A percentile compares a stretch with the other conserved stretches of the same genome.
phyloP scores from a whole-genome alignment of 1,140 invertebrate genomes.

The Hylaeus volcanicus region DNA sequence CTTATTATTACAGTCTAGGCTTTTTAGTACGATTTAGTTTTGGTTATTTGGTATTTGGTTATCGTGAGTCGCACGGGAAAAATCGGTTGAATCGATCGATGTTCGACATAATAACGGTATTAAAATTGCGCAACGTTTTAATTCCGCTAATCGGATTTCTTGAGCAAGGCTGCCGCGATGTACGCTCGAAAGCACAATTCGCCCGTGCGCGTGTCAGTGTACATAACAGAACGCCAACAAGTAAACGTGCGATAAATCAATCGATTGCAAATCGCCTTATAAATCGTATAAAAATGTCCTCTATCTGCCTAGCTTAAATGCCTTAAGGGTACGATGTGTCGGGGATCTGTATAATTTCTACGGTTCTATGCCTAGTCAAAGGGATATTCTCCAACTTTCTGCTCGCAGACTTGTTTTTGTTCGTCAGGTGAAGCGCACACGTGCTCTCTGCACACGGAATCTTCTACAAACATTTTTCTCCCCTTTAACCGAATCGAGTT shows the following conservation, averaged over 20 bases:
- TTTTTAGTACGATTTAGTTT: too few species aligned
- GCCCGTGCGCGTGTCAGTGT: background rate
- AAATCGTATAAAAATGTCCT: slow-evolving; percentile 70
- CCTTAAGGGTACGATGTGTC: slow-evolving; percentile 56
- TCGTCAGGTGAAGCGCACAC: slow-evolving; percentile 23
- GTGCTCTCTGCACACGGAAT: background rate
- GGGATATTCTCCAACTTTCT: slow-evolving; percentile 26
- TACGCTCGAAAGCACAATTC: slow-evolving; percentile 37
- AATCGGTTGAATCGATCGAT: background rate
- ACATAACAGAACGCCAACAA: slow-evolving; percentile 64
- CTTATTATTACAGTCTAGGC: too few species aligned
- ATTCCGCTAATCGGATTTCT: slow-evolving; percentile 4
- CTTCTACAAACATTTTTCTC: too few species aligned
- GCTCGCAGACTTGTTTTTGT: slow-evolving; percentile 31
- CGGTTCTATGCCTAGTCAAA: slow-evolving; percentile 21
- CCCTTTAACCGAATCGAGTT: too few species aligned
- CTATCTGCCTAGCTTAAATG: slow-evolving; percentile 62
- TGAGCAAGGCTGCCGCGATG: slow-evolving; percentile 9
- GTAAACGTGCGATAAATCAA: slow-evolving; percentile 67
- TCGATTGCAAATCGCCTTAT: slow-evolving; percentile 62
- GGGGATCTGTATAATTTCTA: slow-evolving; percentile 58
- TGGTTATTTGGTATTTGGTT: too few species aligned
- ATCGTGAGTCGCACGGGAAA: background rate
- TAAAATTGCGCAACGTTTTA: background rate
- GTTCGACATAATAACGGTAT: background rate